Evolutionary conservation across 2,113 vertebrate genomes (phyloP).

Genomic region (Mustelus asterias): DNA sequence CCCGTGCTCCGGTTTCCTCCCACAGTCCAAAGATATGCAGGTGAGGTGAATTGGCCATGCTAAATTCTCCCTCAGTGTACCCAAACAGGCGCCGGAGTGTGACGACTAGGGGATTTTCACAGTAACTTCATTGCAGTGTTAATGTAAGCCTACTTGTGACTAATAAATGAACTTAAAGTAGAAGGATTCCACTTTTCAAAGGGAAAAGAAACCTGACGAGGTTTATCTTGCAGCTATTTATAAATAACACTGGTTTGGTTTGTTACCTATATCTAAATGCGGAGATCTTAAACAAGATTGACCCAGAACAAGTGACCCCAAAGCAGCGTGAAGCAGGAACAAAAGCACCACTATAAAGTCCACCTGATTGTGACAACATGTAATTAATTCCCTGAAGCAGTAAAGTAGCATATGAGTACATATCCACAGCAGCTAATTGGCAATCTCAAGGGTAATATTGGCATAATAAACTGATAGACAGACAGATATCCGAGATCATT

Average conservation of each 20-base stretch:
- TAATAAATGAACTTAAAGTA: no score
- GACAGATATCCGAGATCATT: neutral
- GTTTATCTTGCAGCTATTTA: neutral
- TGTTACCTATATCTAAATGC: neutral
- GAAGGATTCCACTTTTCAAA: neutral
- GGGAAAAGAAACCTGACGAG: neutral
- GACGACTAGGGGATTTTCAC: no score
- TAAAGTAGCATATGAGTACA: neutral
- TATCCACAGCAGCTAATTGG: neutral
- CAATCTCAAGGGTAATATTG: constrained; percentile 12
- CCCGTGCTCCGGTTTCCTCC: no score
- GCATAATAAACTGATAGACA: neutral
- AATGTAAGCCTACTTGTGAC: no score
- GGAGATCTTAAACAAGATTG: neutral
- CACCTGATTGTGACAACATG: neutral
- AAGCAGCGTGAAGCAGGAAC: neutral
- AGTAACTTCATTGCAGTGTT: no score
- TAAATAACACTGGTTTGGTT: neutral
- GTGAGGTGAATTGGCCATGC: no score
- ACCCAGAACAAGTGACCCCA: neutral
- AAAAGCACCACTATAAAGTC: neutral
- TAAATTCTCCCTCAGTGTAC: no score
- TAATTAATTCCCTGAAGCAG: constrained; percentile 24
- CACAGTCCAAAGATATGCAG: no score
- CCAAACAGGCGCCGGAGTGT: no score